Base-by-base conservation (phyloP, 2,888 invertebrate genomes). In the Dione juno region DNA sequence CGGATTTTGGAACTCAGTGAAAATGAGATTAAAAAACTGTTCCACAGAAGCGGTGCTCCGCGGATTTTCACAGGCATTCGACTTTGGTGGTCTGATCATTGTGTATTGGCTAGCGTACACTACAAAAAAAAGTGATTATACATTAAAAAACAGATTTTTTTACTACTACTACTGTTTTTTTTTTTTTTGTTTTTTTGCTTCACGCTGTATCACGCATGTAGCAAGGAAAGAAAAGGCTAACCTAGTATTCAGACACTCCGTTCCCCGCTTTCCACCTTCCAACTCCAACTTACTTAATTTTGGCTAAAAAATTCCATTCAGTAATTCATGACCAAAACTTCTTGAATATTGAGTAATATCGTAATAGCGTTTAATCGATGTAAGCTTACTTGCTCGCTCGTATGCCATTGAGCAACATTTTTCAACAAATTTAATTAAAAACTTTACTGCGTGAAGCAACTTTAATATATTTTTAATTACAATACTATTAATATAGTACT, bases 11-110 rank as follows among this genome's bases (percentile, higher is more conserved):
- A 90, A 91, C 69, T 92, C 90, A 1, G 83, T 80, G 75, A 92
- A 91, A 58, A 91, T 84, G 1, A 88, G 75, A 61, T 88, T 88
- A 76, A 92, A 92, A 74, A 92, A 92, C 65, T 87, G 84, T 69
- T 92, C 91, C 0, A 89, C 84, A 1, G 85, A 54, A 0, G 77
- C 70, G 3, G 84, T 80, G 21, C 82, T 82, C 10, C 76, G 79
- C 7, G 77, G 58, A 5, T 75, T 79, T 0, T 88, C 84, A 66
- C 89, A 89, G 8, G 70, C 64, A 14, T 65, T 70, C 9, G 57
- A 28, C 28, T 66, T 67, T 28, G 66, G 43, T 40, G 67, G 74
- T n/a, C 66, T 77, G 1, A 76, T n/a, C 35, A 78, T 19, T 16
- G 78, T 58, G 19, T 73, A 81, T 71, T 87, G 82, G 21, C 78